These are phyloP conservation scores for Sinodicranocentrus sp. DNA, from an alignment of 2,888 invertebrate species.

Conservation along the genomic window DNA sequence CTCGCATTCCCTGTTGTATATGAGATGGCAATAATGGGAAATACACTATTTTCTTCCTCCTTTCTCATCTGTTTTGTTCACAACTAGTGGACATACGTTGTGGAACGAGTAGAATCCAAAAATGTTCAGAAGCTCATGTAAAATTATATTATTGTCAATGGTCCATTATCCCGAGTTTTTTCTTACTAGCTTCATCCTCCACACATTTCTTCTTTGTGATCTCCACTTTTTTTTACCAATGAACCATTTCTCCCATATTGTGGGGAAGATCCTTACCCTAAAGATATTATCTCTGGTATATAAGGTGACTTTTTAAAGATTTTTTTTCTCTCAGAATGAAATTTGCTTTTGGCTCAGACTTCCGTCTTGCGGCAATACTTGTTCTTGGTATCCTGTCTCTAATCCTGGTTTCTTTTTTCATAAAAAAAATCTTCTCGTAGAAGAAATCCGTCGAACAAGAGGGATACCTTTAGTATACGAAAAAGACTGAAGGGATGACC, in stretches of 20 bases:
- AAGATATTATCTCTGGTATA: too few species aligned
- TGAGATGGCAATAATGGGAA: slow-evolving; percentile 60
- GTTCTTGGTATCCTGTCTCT: neutral
- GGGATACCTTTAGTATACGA: neutral
- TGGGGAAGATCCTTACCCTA: too few species aligned
- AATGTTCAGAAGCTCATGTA: too few species aligned
- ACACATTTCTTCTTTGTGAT: too few species aligned
- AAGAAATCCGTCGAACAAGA: too few species aligned
- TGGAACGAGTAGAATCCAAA: too few species aligned
- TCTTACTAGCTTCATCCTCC: slow-evolving; percentile 48
- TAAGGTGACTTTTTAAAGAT: too few species aligned
- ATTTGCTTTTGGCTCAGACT: slow-evolving; percentile 43
- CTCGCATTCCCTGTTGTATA: slow-evolving; percentile 62
- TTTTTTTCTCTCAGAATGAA: slow-evolving; percentile 20
- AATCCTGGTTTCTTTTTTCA: slow-evolving; percentile 46
- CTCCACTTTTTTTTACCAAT: too few species aligned
- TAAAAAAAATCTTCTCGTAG: slow-evolving; percentile 33
- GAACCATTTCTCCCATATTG: too few species aligned
- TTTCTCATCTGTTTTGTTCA: slow-evolving; percentile 15
- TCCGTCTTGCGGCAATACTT: slow-evolving; percentile 9
- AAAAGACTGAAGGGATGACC: slow-evolving; percentile 53
- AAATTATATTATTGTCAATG: slow-evolving; percentile 67
- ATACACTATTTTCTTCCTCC: too few species aligned
- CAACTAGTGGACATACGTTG: too few species aligned
- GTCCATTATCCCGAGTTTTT: slow-evolving; percentile 44